Conservation (phyloP, 1,140 invertebrate species). For the Bombus turneri region DNA sequence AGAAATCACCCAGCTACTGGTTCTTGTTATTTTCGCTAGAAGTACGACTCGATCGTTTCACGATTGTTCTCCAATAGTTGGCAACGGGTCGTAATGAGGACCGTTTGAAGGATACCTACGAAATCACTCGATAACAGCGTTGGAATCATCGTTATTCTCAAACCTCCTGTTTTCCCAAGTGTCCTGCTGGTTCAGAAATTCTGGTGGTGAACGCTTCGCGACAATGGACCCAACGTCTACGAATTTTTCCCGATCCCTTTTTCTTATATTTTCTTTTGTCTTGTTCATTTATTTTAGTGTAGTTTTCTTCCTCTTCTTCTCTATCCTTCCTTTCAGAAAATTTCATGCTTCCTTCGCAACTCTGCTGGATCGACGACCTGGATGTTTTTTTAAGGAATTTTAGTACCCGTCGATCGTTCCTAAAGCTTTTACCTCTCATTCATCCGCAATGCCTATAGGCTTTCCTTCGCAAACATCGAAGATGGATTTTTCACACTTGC, state of each 20-base stretch:
- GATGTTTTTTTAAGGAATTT: constrained; percentile 26
- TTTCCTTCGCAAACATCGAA: not conserved
- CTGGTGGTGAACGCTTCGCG: constrained; percentile 23
- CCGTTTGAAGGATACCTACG: constrained; percentile 20
- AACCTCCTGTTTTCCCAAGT: not conserved
- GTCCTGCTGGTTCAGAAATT: constrained; percentile 30
- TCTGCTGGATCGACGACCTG: constrained; percentile 1
- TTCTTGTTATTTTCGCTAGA: constrained; percentile 2
- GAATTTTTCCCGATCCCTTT: not conserved
- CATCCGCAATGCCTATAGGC: not conserved
- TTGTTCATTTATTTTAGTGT: constrained; percentile 5
- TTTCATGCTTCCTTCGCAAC: not conserved
- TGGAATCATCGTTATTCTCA: constrained; percentile 40
- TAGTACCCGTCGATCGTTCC: constrained; percentile 13
- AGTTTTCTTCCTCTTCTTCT: not conserved
- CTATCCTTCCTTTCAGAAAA: not conserved
- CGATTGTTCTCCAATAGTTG: constrained; percentile 18
- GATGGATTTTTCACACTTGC: not conserved
- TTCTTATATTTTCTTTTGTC: constrained; percentile 2
- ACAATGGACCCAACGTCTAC: constrained; percentile 18
- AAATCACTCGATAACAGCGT: constrained; percentile 39
- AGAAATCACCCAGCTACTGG: not conserved
- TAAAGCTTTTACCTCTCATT: not conserved
- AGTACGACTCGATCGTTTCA: constrained; percentile 12
- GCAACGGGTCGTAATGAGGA: constrained; percentile 27